Conservation (phyloP, 2,888 invertebrate species). For the Lacanobia oleracea region DNA sequence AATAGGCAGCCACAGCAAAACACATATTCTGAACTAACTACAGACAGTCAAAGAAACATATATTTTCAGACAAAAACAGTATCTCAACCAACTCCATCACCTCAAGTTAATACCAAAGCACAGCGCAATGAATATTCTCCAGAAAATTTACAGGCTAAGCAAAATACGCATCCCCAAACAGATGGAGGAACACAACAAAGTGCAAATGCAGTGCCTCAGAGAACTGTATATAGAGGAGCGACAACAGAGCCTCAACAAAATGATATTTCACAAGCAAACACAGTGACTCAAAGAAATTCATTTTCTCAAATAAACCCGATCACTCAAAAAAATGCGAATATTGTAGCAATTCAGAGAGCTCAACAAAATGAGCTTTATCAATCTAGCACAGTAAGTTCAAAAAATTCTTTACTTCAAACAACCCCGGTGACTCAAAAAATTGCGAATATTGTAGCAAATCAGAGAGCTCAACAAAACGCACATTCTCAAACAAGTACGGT, state of each 20-base stretch:
- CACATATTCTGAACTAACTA: not conserved
- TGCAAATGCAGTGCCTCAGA: not conserved
- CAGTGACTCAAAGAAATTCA: not conserved
- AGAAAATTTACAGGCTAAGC: not conserved
- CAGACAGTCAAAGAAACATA: not conserved
- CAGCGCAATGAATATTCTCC: constrained; percentile 4
- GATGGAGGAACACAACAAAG: not conserved
- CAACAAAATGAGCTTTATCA: not conserved
- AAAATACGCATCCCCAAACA: constrained; percentile 1
- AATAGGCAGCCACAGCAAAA: constrained; percentile 11
- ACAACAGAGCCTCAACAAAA: not conserved
- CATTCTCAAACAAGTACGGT: not conserved
- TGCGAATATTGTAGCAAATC: not conserved
- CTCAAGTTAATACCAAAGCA: not conserved
- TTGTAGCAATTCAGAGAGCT: not conserved
- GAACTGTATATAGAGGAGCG: not conserved
- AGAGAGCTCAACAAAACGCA: not conserved
- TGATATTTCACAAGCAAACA: not conserved
- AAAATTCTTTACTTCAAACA: not conserved
- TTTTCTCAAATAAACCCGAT: constrained; percentile 3
- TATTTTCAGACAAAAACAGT: not conserved
- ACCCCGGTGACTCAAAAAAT: not conserved
- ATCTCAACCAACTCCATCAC: not conserved
- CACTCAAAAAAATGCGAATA: constrained; percentile 2
- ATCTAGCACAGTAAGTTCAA: not conserved